Evolutionary conservation across 2,888 invertebrate species (phyloP).

Genomic region (Lasioglossum villosulum): DNA sequence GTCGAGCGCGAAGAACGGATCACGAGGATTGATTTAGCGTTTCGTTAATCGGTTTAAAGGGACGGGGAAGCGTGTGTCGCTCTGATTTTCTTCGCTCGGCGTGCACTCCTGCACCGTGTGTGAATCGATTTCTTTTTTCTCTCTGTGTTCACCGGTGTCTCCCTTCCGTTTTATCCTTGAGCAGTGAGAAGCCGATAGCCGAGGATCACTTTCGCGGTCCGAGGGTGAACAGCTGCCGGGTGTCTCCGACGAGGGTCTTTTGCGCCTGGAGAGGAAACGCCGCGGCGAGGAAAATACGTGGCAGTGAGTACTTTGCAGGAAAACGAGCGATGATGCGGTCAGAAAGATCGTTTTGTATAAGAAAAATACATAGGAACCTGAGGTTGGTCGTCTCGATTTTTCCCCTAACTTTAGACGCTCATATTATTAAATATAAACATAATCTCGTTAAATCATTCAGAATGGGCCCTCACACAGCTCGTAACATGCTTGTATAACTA

Average conservation of each 20-base stretch:
- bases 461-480: too few species aligned
- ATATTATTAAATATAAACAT: too few species aligned
- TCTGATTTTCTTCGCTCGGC: slow-evolving; percentile 41
- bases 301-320: neutral
- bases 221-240: slow-evolving; percentile 71
- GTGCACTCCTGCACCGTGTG: neutral
- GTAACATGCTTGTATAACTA: too few species aligned
- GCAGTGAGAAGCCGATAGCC: slow-evolving; percentile 62
- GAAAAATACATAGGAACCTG: too few species aligned
- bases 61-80: slow-evolving; percentile 33
- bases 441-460: too few species aligned
- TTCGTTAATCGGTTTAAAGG: slow-evolving; percentile 54
- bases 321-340: neutral
- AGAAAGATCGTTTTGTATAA: too few species aligned
- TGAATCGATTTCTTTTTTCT: slow-evolving; percentile 52
- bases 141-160: slow-evolving; percentile 16
- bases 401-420: too few species aligned
- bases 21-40: slow-evolving; percentile 24
- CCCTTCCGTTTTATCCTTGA: slow-evolving; percentile 46
- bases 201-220: slow-evolving; percentile 68
- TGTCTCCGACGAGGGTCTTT: slow-evolving; percentile 72
- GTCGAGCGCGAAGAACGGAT: neutral
- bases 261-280: slow-evolving; percentile 69
- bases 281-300: slow-evolving; percentile 22
- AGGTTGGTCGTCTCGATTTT: too few species aligned